Evolutionary conservation across 2,797 vertebrate genomes (phyloP).

Genomic region (Phataginus tricuspis): DNA sequence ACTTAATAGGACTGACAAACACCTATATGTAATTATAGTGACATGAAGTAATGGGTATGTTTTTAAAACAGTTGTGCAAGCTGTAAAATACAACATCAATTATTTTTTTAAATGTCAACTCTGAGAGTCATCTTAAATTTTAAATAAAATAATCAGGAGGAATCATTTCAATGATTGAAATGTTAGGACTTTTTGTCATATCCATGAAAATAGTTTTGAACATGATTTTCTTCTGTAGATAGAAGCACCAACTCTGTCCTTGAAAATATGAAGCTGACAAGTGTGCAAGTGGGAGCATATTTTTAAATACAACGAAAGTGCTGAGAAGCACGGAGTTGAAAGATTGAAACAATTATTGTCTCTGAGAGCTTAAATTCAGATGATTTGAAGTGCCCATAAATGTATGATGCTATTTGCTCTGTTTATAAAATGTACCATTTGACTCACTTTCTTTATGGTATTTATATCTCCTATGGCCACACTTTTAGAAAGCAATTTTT

Average conservation of each 20-base stretch:
- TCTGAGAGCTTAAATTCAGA: constrained; percentile 17
- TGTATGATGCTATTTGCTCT: background rate
- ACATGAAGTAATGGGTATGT: background rate
- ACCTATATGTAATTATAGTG: background rate
- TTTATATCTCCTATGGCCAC: background rate
- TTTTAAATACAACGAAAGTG: background rate
- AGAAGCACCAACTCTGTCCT: background rate
- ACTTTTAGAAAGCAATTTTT: constrained; percentile 42
- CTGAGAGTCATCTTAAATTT: background rate
- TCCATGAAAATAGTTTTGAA: background rate
- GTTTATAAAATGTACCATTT: constrained; percentile 15
- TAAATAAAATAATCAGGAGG: background rate
- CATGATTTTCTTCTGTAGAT: background rate
- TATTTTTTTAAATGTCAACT: background rate
- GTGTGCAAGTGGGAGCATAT: background rate
- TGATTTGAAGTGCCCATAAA: constrained; percentile 50
- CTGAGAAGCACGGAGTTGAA: background rate
- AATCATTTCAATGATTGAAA: background rate
- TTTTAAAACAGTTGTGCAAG: background rate
- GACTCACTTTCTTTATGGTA: background rate
- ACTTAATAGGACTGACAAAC: background rate
- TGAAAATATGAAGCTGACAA: background rate
- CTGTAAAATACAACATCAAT: background rate
- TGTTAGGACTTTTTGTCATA: background rate
- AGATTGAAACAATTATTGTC: background rate